Conservation (phyloP, 2,797 vertebrate genomes). For the Cyprinodon diabolis region DNA sequence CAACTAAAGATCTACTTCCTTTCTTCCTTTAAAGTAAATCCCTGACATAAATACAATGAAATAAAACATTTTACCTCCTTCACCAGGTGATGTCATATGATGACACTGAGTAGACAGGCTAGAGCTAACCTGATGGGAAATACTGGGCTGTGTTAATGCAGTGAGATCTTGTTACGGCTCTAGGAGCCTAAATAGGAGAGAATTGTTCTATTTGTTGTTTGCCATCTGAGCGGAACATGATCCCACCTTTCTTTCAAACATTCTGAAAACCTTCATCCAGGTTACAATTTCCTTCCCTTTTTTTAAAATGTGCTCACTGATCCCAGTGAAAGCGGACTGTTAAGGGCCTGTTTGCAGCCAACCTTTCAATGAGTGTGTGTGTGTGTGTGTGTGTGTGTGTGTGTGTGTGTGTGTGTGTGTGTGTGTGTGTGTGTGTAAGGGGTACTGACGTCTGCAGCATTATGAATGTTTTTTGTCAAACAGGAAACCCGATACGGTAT, state of each 20-base stretch:
- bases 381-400: constrained; percentile 22
- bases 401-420: constrained; percentile 12
- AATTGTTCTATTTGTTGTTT: constrained; percentile 9
- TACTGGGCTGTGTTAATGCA: background rate
- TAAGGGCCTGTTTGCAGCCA: constrained; percentile 35
- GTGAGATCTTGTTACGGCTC: background rate
- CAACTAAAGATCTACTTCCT: background rate
- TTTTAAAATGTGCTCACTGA: constrained; percentile 9
- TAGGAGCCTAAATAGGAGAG: background rate
- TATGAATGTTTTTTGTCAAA: constrained; percentile 32
- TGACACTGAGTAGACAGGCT: background rate
- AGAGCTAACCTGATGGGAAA: background rate
- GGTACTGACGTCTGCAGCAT: constrained; percentile 29
- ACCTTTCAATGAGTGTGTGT: constrained; percentile 35
- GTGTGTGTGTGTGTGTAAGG: constrained; percentile 5
- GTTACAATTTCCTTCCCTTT: constrained; percentile 10
- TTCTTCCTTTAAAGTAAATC: background rate
- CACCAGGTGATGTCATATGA: background rate
- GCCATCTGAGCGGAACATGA: background rate
- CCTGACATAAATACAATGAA: background rate
- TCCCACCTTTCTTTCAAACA: background rate
- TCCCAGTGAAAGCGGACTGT: constrained; percentile 21
- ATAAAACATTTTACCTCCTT: background rate
- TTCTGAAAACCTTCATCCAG: background rate
- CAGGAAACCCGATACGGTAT: constrained; percentile 56